phyloP scores from a whole-genome alignment of 1,140 invertebrate genomes.

The Telenomus remus region DNA sequence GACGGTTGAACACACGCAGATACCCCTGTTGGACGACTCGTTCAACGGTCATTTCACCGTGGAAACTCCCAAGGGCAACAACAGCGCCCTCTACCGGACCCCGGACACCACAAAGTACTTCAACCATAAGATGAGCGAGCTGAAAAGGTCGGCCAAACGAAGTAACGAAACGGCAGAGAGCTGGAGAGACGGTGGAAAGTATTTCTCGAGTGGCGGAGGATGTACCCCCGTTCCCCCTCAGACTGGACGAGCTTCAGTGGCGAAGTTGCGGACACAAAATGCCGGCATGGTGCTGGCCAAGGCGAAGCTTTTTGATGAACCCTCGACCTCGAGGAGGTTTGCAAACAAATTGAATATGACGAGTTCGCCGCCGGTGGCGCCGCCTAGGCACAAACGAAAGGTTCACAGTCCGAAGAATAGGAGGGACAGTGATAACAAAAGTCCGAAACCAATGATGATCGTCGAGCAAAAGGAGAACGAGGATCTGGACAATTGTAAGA shows the following conservation, averaged over 20 bases:
- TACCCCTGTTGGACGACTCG: slow-evolving; percentile 56
- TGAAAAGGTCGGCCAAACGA: slow-evolving; percentile 65
- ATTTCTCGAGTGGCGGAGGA: slow-evolving; percentile 61
- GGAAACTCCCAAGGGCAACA: slow-evolving; percentile 8
- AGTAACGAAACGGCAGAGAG: slow-evolving; percentile 16
- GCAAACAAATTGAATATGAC: slow-evolving; percentile 25
- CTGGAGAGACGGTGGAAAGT: slow-evolving; percentile 73
- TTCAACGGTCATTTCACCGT: not conserved
- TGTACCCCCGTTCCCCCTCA: slow-evolving; percentile 60
- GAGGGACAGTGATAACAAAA: slow-evolving; percentile 45
- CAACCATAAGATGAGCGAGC: slow-evolving; percentile 66
- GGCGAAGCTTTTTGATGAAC: slow-evolving; percentile 78
- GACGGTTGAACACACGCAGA: slow-evolving; percentile 64
- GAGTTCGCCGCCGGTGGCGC: slow-evolving; percentile 14
- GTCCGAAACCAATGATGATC: not conserved
- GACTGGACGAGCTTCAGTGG: slow-evolving; percentile 79
- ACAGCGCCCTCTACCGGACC: slow-evolving; percentile 61
- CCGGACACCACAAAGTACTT: slow-evolving; percentile 60
- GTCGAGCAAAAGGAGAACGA: slow-evolving; percentile 59
- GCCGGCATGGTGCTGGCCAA: slow-evolving; percentile 82
- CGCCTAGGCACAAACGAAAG: slow-evolving; percentile 22
- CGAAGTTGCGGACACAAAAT: slow-evolving; percentile 79
- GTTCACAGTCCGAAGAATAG: slow-evolving; percentile 14
- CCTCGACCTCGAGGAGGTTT: slow-evolving; percentile 18
- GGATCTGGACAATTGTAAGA: slow-evolving; percentile 60